Base-by-base conservation (phyloP, 1,140 invertebrate genomes). In the Pachypsylla venusta region DNA sequence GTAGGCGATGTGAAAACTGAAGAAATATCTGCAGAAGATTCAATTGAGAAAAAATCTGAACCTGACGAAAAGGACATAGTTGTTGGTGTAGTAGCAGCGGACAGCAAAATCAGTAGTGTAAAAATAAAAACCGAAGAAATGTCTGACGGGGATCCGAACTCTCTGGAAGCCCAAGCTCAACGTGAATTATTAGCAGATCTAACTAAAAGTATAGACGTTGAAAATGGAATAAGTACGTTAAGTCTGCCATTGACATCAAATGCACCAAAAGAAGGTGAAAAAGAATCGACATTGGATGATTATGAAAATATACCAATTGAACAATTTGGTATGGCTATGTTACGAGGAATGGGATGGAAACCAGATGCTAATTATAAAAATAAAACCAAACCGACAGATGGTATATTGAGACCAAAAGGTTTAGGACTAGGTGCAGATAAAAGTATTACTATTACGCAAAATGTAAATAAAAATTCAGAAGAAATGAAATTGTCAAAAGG, bases 261-360 rank as follows among this genome's bases (percentile, higher is more conserved):
- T 42, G 53, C 56, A 16, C 66, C 79, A 7, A 35, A 35, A n/a
- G 70, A 75, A 40, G 79, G 79, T 2, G 74, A 79, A 60, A 74
- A 76, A 70, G 78, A 83, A 79, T 79, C 87, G 19, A 82, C 82
- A 3, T 67, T 89, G 27, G 85, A 90, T 62, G 89, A 96, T 75
- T 98, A 96, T 77, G 90, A 95, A 67, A 75, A 79, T 64, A 81
- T 95, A 54, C 93, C 93, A 1, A 81, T 97, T 53, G 79, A 82
- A 69, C 78, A 87, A 53, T 98, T 84, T 84, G 93, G 93, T 5
- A 63, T 89, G 65, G 93, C 93, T 3, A 86, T 96, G 84, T 73
- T 98, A 14, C 73, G 91, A 65, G 93, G 93, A 28, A 97, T 97
- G 93, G 93, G 93, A 0, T 97, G 90, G 90, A 79, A 81, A 64